A percentile compares a stretch with the other conserved stretches of the same genome.
These are phyloP conservation scores for Temnothorax curvispinosus DNA, from an alignment of 1,140 invertebrate genomes.

Conservation along the genomic window DNA sequence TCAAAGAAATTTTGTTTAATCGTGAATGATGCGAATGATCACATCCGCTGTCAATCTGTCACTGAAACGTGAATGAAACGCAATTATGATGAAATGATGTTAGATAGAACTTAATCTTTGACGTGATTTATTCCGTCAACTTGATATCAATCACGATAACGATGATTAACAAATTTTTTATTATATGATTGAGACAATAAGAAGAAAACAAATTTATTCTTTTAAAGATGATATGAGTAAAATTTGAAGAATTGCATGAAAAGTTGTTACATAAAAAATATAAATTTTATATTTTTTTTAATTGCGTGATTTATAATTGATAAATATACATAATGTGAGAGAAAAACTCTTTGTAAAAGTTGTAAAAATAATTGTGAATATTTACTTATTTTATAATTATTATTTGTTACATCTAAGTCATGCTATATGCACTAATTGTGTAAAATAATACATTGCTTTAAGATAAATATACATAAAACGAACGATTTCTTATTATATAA, in stretches of 20 bases:
- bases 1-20: conserved; percentile 41
- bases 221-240: neutral
- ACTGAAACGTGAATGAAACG: neutral
- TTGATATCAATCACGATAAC: neutral
- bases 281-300: neutral
- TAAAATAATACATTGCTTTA: neutral
- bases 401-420: neutral
- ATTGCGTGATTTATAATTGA: neutral
- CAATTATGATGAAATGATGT: neutral
- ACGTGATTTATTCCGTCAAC: conserved; percentile 7
- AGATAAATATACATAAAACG: neutral
- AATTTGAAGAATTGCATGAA: neutral
- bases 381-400: neutral
- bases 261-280: neutral
- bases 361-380: neutral
- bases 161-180: neutral
- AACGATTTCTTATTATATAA: conserved; percentile 41
- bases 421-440: neutral
- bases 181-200: neutral
- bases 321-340: neutral
- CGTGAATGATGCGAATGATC: neutral
- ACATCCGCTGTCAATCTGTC: neutral
- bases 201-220: neutral
- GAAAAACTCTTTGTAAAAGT: neutral
- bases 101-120: neutral